These are phyloP conservation scores for Catocala fraxini DNA, from an alignment of 2,888 invertebrate genomes.

Conservation along the genomic window DNA sequence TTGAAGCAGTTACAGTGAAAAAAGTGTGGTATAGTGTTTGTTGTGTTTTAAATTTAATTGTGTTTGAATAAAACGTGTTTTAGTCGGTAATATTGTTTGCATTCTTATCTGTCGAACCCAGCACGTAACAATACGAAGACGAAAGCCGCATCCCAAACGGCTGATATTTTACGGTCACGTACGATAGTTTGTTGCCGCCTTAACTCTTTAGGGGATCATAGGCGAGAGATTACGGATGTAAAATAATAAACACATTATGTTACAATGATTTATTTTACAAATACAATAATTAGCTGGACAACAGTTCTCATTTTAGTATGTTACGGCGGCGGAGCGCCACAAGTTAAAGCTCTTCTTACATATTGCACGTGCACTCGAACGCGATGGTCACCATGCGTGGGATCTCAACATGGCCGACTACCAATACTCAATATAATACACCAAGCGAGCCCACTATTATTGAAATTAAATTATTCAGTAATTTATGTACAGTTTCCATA, in stretches of 20 bases:
- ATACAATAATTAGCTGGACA: constrained; percentile 72
- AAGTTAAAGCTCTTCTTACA: constrained; percentile 71
- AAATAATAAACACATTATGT: constrained; percentile 51
- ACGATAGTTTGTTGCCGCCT: too few species aligned
- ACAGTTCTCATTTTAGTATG: constrained; percentile 67
- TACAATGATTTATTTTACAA: constrained; percentile 74
- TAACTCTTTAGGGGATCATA: too few species aligned
- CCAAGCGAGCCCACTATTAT: constrained; percentile 26
- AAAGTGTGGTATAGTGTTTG: too few species aligned
- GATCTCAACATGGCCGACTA: constrained; percentile 19
- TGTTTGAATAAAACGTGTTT: too few species aligned
- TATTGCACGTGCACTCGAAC: constrained; percentile 57
- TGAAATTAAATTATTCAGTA: constrained; percentile 16
- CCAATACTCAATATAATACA: constrained; percentile 13
- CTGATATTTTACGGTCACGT: too few species aligned
- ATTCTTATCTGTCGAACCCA: too few species aligned
- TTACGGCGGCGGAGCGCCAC: constrained; percentile 58
- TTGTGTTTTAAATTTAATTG: too few species aligned
- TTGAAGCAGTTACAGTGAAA: too few species aligned
- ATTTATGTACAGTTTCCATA: constrained; percentile 26
- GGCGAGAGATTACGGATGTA: too few species aligned
- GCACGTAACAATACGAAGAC: too few species aligned
- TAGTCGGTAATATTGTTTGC: too few species aligned
- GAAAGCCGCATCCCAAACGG: too few species aligned
- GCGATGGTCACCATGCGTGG: background rate